phyloP scores from a whole-genome alignment of 2,888 invertebrate genomes.

The Meandrusa payeni region DNA sequence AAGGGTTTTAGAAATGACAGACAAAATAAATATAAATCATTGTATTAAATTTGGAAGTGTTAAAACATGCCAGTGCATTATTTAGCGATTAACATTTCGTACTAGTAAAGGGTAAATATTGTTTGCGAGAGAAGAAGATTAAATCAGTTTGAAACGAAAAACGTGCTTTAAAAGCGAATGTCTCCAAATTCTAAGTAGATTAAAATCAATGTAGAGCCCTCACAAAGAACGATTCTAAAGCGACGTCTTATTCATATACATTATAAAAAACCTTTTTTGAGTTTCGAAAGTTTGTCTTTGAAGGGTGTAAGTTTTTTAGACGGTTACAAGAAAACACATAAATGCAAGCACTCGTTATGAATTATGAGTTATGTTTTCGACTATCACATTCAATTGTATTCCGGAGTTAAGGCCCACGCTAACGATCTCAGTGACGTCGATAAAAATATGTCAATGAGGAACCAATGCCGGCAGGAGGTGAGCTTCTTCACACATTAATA shows the following conservation, averaged over 20 bases:
- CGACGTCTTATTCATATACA: constrained; percentile 51
- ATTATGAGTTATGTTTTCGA: constrained; percentile 71
- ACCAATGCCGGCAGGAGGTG: constrained; percentile 58
- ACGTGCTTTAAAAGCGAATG: constrained; percentile 72
- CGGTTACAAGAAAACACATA: constrained; percentile 37
- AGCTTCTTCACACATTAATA: constrained; percentile 78
- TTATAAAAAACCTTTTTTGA: constrained; percentile 43
- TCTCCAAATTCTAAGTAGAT: constrained; percentile 65
- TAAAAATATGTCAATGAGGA: constrained; percentile 66
- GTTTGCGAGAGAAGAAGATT: constrained; percentile 65
- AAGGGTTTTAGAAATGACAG: no score
- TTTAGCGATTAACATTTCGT: constrained; percentile 64
- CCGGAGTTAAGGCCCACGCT: constrained; percentile 59
- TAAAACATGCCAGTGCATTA: constrained; percentile 62
- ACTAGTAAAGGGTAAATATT: constrained; percentile 45
- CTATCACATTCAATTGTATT: constrained; percentile 77
- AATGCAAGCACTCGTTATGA: constrained; percentile 40
- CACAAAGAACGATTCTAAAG: constrained; percentile 45
- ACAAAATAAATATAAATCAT: constrained; percentile 10
- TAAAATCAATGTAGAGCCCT: constrained; percentile 56
- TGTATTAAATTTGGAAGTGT: constrained; percentile 22
- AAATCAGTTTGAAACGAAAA: constrained; percentile 65
- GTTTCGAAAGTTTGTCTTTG: constrained; percentile 41
- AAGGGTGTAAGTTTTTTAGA: constrained; percentile 28
- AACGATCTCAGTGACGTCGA: constrained; percentile 64